These are phyloP conservation scores for Ptychochromis oligacanthus DNA, from an alignment of 2,113 vertebrate genomes.

Conservation along the genomic window DNA sequence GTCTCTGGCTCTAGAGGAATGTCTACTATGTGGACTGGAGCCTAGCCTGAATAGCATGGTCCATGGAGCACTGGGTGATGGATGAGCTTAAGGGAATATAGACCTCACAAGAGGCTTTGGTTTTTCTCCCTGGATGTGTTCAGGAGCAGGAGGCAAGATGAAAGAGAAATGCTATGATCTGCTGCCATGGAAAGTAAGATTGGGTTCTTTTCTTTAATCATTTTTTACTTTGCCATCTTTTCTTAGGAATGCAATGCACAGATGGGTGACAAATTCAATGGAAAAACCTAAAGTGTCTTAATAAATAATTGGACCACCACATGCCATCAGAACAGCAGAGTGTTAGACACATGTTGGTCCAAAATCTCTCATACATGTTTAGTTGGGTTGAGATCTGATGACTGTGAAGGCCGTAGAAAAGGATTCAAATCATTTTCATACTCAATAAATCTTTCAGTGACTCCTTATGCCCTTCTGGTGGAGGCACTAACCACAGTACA, in stretches of 20 bases:
- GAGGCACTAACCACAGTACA: too few species aligned
- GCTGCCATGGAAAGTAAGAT: constrained; percentile 10
- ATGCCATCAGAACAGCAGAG: too few species aligned
- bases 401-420: too few species aligned
- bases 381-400: too few species aligned
- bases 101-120: constrained; percentile 30
- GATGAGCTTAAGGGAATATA: constrained; percentile 31
- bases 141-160: constrained; percentile 32
- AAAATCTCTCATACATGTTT: too few species aligned
- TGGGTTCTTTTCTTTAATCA: constrained; percentile 18
- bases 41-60: constrained; percentile 36
- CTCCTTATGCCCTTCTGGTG: too few species aligned
- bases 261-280: too few species aligned
- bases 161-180: constrained; percentile 4
- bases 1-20: constrained; percentile 59
- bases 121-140: constrained; percentile 14
- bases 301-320: too few species aligned
- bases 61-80: constrained; percentile 39
- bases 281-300: too few species aligned
- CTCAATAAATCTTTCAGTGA: too few species aligned
- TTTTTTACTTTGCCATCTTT: constrained; percentile 12
- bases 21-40: constrained; percentile 52
- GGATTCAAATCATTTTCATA: too few species aligned
- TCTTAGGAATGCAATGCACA: background rate
- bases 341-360: too few species aligned